Base-by-base conservation (phyloP, 2,797 vertebrate genomes). In the Typhlichthys subterraneus region DNA sequence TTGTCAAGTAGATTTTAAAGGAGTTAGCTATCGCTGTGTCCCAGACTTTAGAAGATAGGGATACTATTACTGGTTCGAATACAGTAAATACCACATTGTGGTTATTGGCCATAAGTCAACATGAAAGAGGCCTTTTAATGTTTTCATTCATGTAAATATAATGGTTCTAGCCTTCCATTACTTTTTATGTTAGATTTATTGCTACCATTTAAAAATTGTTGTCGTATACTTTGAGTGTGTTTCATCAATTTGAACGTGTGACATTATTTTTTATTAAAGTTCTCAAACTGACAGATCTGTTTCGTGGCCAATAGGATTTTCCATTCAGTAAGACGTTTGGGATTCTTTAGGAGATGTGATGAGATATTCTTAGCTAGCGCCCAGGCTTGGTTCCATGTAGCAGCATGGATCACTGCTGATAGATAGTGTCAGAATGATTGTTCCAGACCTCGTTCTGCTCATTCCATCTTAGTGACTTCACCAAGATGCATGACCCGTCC, bases 381-480 rank as follows among this genome's bases (percentile, higher is more conserved):
- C 73, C 69, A 82, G 64, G 53, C 69, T 61, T 74, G 76, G 67
- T 57, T 75, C 71, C 49, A 53, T 62, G 70, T 71, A 72, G 54
- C 65, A 63, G 58, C 38, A 8, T 12, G 57, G 68, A 76, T 82
- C 65, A 75, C 49, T 70, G 53, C 31, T 86, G 78, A 89, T 78
- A 63, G 79, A 85, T 74, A 61, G 70, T 73, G 80, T 69, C 69
- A 80, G 57, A 73, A 77, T 45, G 73, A 47, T 45, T 56, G 45
- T 4, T 70, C 66, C 19, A 67, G 76, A 61, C 59, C 69, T 55
- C 33, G 5, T 59, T 49, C n/a, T 45, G 14, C 53, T 50, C 54
- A 60, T 71, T 73, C 50, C 75, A 45, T 69, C 71, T 38, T 38
- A 38, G 33, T 38, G 33, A 38, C 33, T 38, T 38, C 33, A 38